These are phyloP conservation scores for Aethes cnicana DNA, from an alignment of 2,888 invertebrate genomes.

Conservation along the genomic window DNA sequence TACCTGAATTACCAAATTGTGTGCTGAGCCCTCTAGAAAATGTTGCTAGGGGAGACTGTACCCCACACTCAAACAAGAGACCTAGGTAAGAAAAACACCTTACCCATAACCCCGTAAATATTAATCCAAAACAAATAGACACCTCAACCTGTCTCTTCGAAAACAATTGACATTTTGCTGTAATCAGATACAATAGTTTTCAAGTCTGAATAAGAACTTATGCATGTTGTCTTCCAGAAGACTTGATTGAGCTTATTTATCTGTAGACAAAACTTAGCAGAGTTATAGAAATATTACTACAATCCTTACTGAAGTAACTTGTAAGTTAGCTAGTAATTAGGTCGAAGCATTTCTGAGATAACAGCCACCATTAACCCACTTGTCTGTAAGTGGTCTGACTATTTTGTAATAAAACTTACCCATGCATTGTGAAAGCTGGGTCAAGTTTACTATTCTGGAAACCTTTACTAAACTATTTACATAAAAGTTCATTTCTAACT, in stretches of 20 bases:
- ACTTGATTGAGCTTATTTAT: too few relatives aligned
- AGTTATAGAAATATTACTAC: too few relatives aligned
- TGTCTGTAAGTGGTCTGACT: conserved; percentile 15
- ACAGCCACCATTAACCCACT: conserved; percentile 23
- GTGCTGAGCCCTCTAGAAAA: conserved; percentile 76
- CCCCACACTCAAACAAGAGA: conserved; percentile 77
- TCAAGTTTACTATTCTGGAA: not conserved
- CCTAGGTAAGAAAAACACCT: conserved; percentile 54
- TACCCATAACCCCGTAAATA: not conserved
- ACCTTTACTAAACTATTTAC: too few relatives aligned
- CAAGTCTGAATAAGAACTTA: too few relatives aligned
- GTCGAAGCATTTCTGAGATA: conserved; percentile 17
- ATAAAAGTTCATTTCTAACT: too few relatives aligned
- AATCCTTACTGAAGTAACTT: not conserved
- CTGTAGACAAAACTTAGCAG: too few relatives aligned
- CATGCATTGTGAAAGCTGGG: conserved; percentile 1
- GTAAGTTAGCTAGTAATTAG: conserved; percentile 9
- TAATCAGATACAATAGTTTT: too few relatives aligned
- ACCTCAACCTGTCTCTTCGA: too few relatives aligned
- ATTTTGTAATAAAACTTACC: conserved; percentile 5
- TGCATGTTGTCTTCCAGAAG: too few relatives aligned
- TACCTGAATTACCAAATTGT: conserved; percentile 68
- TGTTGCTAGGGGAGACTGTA: conserved; percentile 75
- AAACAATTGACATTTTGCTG: too few relatives aligned
- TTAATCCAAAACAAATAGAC: too few relatives aligned